A percentile compares a stretch with the other conserved stretches of the same genome.
Conservation (phyloP, 2,797 vertebrate genomes). For the Falco columbarius region DNA sequence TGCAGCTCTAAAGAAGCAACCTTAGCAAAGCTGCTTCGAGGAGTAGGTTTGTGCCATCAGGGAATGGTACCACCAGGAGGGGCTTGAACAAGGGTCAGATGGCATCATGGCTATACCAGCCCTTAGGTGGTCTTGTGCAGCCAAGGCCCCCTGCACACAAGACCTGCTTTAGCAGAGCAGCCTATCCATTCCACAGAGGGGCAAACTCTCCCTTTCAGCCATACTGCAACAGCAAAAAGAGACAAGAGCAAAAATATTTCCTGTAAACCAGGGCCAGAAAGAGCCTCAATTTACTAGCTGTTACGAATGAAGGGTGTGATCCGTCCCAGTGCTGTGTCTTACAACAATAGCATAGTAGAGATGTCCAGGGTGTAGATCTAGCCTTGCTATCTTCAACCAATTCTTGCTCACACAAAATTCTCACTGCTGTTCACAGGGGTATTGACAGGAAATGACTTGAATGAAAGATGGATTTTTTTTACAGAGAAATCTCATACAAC, state of each 20-base stretch:
- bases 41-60: neutral
- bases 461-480: neutral
- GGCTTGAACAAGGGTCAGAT: neutral
- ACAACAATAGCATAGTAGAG: neutral
- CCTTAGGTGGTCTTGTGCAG: neutral
- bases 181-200: neutral
- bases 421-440: neutral
- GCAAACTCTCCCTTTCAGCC: neutral
- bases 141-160: neutral
- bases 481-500: neutral
- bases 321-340: neutral
- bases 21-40: neutral
- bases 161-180: neutral
- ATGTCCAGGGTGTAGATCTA: neutral
- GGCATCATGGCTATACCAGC: neutral
- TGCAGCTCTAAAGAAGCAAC: neutral
- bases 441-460: slow-evolving; percentile 12
- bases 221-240: neutral
- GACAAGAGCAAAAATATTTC: neutral
- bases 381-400: neutral
- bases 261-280: neutral
- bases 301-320: neutral
- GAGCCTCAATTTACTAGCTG: neutral
- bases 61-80: neutral
- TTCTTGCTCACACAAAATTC: slow-evolving; percentile 25